Conservation (phyloP, 2,113 vertebrate species). For the Varanus komodoensis region DNA sequence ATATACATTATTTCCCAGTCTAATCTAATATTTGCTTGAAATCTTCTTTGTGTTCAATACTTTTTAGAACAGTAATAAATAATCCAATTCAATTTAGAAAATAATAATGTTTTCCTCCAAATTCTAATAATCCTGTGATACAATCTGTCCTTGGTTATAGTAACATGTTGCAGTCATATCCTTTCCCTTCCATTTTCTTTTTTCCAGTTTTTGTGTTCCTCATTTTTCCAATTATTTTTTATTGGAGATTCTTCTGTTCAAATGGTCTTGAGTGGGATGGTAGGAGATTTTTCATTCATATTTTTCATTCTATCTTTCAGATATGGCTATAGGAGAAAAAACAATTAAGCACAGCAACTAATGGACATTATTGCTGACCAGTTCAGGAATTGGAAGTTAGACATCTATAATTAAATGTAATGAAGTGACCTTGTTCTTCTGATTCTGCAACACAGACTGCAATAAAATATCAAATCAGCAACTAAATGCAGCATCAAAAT, state of each 20-base stretch:
- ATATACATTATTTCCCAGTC: constrained; percentile 76
- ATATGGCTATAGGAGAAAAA: constrained; percentile 38
- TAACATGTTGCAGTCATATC: constrained; percentile 74
- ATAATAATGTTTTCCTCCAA: constrained; percentile 80
- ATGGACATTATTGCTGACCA: constrained; percentile 58
- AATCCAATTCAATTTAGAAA: constrained; percentile 83
- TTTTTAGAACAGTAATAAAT: constrained; percentile 83
- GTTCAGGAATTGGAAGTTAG: constrained; percentile 54
- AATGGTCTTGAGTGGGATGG: constrained; percentile 33
- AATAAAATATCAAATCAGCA: neutral
- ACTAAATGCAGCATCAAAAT: neutral
- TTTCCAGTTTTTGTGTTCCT: constrained; percentile 47
- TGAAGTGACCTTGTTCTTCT: constrained; percentile 48
- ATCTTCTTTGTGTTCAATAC: constrained; percentile 77
- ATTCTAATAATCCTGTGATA: constrained; percentile 79
- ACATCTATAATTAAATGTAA: constrained; percentile 46
- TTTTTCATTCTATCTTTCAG: constrained; percentile 61
- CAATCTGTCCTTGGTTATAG: constrained; percentile 74
- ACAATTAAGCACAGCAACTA: constrained; percentile 60
- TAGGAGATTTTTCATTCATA: constrained; percentile 53
- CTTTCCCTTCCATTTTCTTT: constrained; percentile 76
- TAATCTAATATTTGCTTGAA: constrained; percentile 81
- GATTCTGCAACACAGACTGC: neutral
- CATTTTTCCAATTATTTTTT: constrained; percentile 54
- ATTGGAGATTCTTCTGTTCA: constrained; percentile 67